Evolutionary conservation across 2,888 invertebrate genomes (phyloP).

Genomic region (Drosophila heteroneura): DNA sequence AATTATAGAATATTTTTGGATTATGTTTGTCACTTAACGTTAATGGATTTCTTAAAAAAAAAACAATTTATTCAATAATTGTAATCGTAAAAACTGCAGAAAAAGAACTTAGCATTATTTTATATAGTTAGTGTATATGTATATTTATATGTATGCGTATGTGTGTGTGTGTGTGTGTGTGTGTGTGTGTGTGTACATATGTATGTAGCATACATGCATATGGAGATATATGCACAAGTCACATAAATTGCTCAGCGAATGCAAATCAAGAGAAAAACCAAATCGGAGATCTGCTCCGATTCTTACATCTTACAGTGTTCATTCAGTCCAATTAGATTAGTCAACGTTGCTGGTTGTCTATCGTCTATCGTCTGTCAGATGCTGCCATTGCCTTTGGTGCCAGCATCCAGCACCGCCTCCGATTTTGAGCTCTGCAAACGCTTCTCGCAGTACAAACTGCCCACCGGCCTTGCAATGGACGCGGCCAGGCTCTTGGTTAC

Average conservation of each 20-base stretch:
- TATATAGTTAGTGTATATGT: constrained; percentile 16
- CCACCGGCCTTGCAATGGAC: constrained; percentile 83
- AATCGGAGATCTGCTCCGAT: not conserved
- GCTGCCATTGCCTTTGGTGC: constrained; percentile 21
- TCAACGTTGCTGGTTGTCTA: not conserved
- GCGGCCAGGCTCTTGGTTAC: constrained; percentile 83
- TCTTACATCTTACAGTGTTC: not conserved
- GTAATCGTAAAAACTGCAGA: constrained; percentile 50
- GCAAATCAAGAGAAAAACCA: constrained; percentile 8
- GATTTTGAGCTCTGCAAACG: constrained; percentile 85
- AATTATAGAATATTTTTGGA: constrained; percentile 58
- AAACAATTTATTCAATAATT: constrained; percentile 47
- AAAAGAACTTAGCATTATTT: constrained; percentile 54
- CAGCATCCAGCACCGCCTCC: constrained; percentile 76
- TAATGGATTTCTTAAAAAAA: constrained; percentile 43
- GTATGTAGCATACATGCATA: constrained; percentile 11
- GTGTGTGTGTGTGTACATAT: not conserved
- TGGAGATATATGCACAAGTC: constrained; percentile 10
- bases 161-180: not conserved
- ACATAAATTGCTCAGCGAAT: constrained; percentile 30
- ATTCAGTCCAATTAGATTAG: constrained; percentile 6
- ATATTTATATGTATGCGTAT: not conserved
- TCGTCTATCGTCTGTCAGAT: not conserved
- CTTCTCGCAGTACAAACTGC: constrained; percentile 85
- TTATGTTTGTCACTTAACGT: constrained; percentile 47